These are phyloP conservation scores for Pelecanoides urinatrix DNA, from an alignment of 2,113 vertebrate species.

Conservation along the genomic window DNA sequence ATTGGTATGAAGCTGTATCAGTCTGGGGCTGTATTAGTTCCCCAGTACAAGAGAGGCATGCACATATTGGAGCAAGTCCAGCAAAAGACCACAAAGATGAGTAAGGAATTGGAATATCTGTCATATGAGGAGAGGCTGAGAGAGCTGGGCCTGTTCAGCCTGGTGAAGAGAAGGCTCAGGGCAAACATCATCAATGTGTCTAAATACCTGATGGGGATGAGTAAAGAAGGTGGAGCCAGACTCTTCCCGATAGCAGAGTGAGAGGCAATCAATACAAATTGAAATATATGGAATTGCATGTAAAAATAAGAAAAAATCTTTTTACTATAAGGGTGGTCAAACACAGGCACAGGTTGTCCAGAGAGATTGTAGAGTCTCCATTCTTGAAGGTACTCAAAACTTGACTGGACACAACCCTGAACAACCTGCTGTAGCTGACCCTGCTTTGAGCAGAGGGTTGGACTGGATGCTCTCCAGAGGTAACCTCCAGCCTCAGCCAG, in stretches of 20 bases:
- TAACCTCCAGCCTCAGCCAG: not conserved
- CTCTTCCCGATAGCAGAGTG: not conserved
- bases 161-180: not conserved
- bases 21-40: not conserved
- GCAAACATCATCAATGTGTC: not conserved
- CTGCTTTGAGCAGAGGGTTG: not conserved
- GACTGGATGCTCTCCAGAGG: not conserved
- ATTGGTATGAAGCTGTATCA: not conserved
- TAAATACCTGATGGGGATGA: not conserved
- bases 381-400: not conserved
- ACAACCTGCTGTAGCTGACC: not conserved
- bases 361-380: not conserved
- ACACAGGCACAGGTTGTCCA: not conserved
- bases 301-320: not conserved
- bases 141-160: not conserved
- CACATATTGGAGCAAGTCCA: not conserved
- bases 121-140: not conserved
- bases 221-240: not conserved
- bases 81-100: not conserved
- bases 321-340: not conserved
- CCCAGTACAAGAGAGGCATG: not conserved
- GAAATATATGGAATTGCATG: not conserved
- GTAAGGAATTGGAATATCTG: not conserved
- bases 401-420: not conserved
- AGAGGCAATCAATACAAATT: not conserved